Evolutionary conservation across 1,140 invertebrate genomes (phyloP), one percentile per base, ranked within the genome.

Genomic region (Hylyphantes graminicola): DNA sequence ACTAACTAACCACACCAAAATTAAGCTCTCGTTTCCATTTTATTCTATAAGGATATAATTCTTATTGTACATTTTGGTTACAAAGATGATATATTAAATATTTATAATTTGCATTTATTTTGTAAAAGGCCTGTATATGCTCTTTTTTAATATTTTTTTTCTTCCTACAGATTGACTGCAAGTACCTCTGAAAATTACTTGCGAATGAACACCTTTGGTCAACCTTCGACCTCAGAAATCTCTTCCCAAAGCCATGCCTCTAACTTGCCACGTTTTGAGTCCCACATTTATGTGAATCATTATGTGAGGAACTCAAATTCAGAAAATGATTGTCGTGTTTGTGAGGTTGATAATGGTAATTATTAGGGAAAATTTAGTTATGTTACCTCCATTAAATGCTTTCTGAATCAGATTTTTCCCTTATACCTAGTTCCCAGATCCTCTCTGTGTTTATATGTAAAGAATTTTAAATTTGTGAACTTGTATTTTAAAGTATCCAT

Each of bases 261-360:
- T 17, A 50, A 59, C 67, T 75, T 77, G n/a, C 51, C 80, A 65
- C 70, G 80, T 12, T 76, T 54, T 76, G 67, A 85, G 48, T 85
- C 84, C 17, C 84, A 79, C 35, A 80, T 85, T 13, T 85, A 85
- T 85, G 84, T 85, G 7, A 85, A 85, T 64, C 84, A 78, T 64
- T 80, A 79, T 74, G 82, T 85, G 2, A 19, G 63, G 9, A 85
- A 72, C 72, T 61, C 82, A 0, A 85, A 48, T 51, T 53, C 65
- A 48, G 82, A 85, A 78, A 77, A 77, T 68, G 80, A 83, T 63
- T 75, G 61, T 13, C 54, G 80, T 74, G 63, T 83, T 65, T 74
- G 50, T 67, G 80, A 83, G 50, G 80, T 83, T 12, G 80, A 83
- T 35, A 83, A 83, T 74, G 80, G 80, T 83, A 65, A 81, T 8